phyloP scores from a whole-genome alignment of 2,888 invertebrate genomes.

The Bruchidius siliquastri region DNA sequence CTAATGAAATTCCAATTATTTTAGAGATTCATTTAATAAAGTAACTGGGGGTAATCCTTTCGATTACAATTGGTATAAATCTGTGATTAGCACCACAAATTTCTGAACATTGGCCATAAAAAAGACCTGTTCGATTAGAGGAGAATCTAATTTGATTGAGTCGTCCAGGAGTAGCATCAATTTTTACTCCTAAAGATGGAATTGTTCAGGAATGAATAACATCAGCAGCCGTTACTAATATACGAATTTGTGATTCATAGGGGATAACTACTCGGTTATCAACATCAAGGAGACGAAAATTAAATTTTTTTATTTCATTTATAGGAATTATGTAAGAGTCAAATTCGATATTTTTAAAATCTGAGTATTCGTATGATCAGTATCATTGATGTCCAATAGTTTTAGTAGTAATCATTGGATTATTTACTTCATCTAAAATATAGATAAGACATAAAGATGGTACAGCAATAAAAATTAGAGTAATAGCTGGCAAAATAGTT shows the following conservation, averaged over 20 bases:
- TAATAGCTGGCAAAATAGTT: constrained; percentile 58
- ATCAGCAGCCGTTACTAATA: constrained; percentile 59
- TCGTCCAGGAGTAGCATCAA: constrained; percentile 62
- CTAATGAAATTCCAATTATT: constrained; percentile 53
- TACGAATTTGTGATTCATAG: constrained; percentile 58
- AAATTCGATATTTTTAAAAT: constrained; percentile 55
- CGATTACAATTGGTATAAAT: constrained; percentile 71
- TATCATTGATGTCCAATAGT: constrained; percentile 57
- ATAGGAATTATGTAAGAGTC: constrained; percentile 58
- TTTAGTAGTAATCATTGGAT: constrained; percentile 56
- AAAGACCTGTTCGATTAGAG: constrained; percentile 60
- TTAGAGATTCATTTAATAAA: constrained; percentile 58
- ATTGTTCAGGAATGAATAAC: constrained; percentile 66
- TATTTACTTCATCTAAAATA: constrained; percentile 58
- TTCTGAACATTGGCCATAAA: constrained; percentile 75
- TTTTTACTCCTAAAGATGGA: constrained; percentile 59
- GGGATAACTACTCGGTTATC: constrained; percentile 60
- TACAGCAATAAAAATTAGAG: constrained; percentile 59
- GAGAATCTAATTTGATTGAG: constrained; percentile 61
- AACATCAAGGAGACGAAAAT: constrained; percentile 59
- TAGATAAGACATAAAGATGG: constrained; percentile 60
- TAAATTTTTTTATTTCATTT: constrained; percentile 42
- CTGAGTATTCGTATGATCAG: constrained; percentile 58
- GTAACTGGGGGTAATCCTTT: constrained; percentile 53
- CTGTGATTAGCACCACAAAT: constrained; percentile 77